A percentile compares a stretch with the other conserved stretches of the same genome.
These are phyloP conservation scores for Meda fulgida DNA, from an alignment of 2,797 vertebrate genomes.

Conservation along the genomic window DNA sequence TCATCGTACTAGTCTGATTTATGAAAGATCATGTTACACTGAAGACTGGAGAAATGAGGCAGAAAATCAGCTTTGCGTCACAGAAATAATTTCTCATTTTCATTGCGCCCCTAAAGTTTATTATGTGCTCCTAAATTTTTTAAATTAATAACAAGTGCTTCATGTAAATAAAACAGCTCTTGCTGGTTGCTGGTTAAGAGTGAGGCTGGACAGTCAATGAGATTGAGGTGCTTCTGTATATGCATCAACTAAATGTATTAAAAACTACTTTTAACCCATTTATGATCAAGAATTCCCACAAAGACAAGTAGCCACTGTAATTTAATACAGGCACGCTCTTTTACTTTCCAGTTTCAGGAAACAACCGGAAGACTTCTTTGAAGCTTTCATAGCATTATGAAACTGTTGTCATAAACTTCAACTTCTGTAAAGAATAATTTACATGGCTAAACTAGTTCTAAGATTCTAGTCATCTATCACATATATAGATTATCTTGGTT, in stretches of 20 bases:
- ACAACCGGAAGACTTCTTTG: neutral
- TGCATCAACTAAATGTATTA: neutral
- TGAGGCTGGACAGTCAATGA: neutral
- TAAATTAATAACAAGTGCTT: neutral
- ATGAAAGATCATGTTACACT: neutral
- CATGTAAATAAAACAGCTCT: neutral
- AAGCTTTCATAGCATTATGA: constrained; percentile 9
- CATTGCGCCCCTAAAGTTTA: neutral
- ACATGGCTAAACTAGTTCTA: neutral
- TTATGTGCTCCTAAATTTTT: neutral
- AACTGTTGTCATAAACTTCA: constrained; percentile 18
- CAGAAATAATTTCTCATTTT: neutral
- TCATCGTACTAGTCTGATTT: neutral
- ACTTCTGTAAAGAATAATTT: constrained; percentile 19
- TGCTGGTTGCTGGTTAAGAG: neutral
- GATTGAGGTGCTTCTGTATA: neutral
- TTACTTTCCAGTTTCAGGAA: neutral
- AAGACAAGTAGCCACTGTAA: neutral
- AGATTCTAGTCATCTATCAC: neutral
- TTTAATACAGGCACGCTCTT: neutral
- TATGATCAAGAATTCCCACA: neutral
- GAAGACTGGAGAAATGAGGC: neutral
- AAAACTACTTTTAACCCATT: neutral
- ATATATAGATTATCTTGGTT: too few relatives aligned
- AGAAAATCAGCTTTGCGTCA: neutral